A percentile compares a stretch with the other conserved stretches of the same genome.
Evolutionary conservation across 2,797 vertebrate genomes (phyloP).

Genomic region (Sardinella longiceps): DNA sequence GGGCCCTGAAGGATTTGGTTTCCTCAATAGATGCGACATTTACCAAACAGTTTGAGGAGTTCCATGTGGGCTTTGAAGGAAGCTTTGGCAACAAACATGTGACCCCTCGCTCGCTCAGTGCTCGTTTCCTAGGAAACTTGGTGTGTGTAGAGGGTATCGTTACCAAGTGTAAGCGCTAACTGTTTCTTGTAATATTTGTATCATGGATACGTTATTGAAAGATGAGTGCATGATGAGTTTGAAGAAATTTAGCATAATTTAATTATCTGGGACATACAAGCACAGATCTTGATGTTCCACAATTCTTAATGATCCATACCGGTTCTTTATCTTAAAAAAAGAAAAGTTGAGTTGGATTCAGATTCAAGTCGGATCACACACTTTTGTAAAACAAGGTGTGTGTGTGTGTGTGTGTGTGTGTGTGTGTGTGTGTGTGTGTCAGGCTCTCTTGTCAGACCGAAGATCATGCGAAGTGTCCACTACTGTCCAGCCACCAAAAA

Average conservation of each 20-base stretch:
- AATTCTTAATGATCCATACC: no score
- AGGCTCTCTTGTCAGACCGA: conserved; percentile 69
- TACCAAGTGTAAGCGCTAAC: conserved; percentile 68
- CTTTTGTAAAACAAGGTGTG: conserved; percentile 1
- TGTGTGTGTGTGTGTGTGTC: not conserved
- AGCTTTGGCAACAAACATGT: conserved; percentile 70
- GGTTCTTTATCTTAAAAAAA: no score
- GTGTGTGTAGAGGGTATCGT: conserved; percentile 76
- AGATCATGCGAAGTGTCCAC: conserved; percentile 67
- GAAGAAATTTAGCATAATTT: not conserved
- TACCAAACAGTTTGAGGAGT: conserved; percentile 73
- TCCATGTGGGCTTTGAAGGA: conserved; percentile 68
- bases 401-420: not conserved
- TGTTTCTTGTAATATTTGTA: no score
- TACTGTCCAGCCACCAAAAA: conserved; percentile 70
- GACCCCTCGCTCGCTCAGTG: conserved; percentile 61
- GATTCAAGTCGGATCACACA: no score
- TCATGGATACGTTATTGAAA: not conserved
- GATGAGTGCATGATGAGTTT: not conserved
- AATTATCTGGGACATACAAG: no score
- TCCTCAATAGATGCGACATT: conserved; percentile 68
- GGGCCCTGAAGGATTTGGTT: conserved; percentile 77
- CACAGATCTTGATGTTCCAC: no score
- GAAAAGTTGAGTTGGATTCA: no score
- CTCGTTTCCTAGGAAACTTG: conserved; percentile 71